Evolutionary conservation across 2,888 invertebrate genomes (phyloP).

Genomic region (Deladenus siricidicola): DNA sequence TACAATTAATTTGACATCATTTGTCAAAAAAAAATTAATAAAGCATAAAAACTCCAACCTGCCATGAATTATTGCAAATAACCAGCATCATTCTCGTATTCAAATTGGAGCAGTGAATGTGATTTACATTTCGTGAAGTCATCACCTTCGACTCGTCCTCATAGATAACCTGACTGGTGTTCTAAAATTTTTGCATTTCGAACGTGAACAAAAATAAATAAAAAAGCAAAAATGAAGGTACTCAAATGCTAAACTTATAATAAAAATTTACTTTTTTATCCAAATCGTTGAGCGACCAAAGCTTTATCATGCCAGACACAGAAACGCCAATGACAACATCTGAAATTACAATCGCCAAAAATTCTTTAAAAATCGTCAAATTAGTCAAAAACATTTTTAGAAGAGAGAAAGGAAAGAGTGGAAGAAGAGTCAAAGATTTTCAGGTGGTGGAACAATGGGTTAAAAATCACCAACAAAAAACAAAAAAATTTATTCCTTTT

Average conservation of each 20-base stretch:
- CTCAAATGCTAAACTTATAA: background rate
- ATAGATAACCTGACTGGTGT: slow-evolving; percentile 60
- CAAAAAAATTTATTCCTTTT: no score
- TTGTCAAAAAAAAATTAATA: no score
- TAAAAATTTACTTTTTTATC: slow-evolving; percentile 36
- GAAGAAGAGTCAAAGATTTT: no score
- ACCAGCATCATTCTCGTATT: slow-evolving; percentile 93
- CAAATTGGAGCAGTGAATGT: slow-evolving; percentile 79
- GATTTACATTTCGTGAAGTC: slow-evolving; percentile 81
- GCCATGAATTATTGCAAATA: slow-evolving; percentile 93
- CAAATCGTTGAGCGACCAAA: slow-evolving; percentile 49
- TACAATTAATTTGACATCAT: no score
- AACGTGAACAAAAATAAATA: background rate
- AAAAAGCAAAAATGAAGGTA: background rate
- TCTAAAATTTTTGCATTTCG: slow-evolving; percentile 15
- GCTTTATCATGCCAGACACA: slow-evolving; percentile 50
- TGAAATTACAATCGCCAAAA: no score
- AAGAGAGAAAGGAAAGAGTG: no score
- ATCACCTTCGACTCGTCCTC: slow-evolving; percentile 96
- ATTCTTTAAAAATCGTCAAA: no score
- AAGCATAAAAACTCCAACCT: slow-evolving; percentile 63
- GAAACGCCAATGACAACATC: slow-evolving; percentile 51
- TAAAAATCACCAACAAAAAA: no score
- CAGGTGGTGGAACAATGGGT: no score
- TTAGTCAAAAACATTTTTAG: no score